phyloP scores from a whole-genome alignment of 2,888 invertebrate species.

The Camponotus fellah region DNA sequence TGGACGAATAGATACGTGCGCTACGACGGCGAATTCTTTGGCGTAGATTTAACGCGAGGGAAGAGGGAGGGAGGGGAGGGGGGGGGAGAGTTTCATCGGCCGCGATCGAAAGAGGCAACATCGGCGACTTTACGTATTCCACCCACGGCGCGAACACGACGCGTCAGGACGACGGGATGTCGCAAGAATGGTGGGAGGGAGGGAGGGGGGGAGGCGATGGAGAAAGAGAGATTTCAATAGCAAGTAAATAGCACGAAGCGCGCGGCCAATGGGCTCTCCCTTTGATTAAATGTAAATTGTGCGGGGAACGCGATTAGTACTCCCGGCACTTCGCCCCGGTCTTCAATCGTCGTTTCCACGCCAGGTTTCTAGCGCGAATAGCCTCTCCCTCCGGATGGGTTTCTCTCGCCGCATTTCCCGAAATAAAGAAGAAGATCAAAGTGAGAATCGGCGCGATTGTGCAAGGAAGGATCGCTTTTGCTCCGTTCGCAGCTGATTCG shows the following conservation, averaged over 20 bases:
- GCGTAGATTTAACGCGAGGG: slow-evolving; percentile 50
- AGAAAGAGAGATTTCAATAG: slow-evolving; percentile 82
- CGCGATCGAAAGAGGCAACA: slow-evolving; percentile 38
- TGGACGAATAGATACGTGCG: slow-evolving; percentile 42
- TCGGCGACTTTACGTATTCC: slow-evolving; percentile 81
- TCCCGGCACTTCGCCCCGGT: slow-evolving; percentile 78
- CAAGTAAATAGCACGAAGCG: slow-evolving; percentile 84
- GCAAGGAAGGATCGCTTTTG: slow-evolving; percentile 34
- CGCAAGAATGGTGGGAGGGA: slow-evolving; percentile 24
- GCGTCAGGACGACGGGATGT: slow-evolving; percentile 36
- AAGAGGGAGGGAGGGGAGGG: not conserved
- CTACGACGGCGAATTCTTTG: slow-evolving; percentile 38
- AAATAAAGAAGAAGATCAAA: slow-evolving; percentile 60
- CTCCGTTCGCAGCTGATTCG: not conserved
- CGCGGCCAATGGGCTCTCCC: slow-evolving; percentile 84
- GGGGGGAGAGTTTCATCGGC: slow-evolving; percentile 31
- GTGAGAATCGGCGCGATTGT: slow-evolving; percentile 39
- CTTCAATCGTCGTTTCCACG: slow-evolving; percentile 68
- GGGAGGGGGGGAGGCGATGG: not conserved
- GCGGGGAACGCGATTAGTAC: slow-evolving; percentile 84
- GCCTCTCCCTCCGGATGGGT: slow-evolving; percentile 2
- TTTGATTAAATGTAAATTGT: slow-evolving; percentile 86
- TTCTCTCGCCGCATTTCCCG: slow-evolving; percentile 38
- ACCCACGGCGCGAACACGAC: slow-evolving; percentile 71
- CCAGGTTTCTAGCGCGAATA: slow-evolving; percentile 43